Conservation (phyloP, 2,888 invertebrate species). For the Cyclophora albipunctata region DNA sequence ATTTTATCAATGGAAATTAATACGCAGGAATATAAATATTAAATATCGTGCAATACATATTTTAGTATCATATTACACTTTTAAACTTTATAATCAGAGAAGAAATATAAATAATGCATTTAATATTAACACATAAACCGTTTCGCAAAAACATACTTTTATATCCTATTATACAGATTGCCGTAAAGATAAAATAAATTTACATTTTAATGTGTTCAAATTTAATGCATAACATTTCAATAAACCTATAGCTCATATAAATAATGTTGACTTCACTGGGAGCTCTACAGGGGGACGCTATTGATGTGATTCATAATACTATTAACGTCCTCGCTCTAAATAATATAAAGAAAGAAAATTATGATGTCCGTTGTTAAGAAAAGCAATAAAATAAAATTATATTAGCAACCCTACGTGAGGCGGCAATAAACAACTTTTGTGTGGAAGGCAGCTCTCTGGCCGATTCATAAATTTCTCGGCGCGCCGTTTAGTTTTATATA, state of each 20-base stretch:
- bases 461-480: slow-evolving; percentile 70
- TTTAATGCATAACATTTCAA: slow-evolving; percentile 20
- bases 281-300: slow-evolving; percentile 52
- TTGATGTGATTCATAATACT: slow-evolving; percentile 50
- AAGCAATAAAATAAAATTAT: slow-evolving; percentile 52
- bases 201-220: slow-evolving; percentile 6
- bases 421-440: slow-evolving; percentile 69
- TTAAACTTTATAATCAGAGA: too few relatives aligned
- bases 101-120: too few relatives aligned
- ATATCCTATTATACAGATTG: too few relatives aligned
- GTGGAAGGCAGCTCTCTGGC: slow-evolving; percentile 66
- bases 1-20: too few relatives aligned
- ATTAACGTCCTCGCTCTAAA: slow-evolving; percentile 54
- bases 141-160: too few relatives aligned
- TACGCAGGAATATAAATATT: too few relatives aligned
- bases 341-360: slow-evolving; percentile 55
- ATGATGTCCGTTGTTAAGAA: slow-evolving; percentile 48
- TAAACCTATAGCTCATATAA: slow-evolving; percentile 44
- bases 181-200: too few relatives aligned
- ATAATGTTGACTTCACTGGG: slow-evolving; percentile 55
- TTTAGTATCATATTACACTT: too few relatives aligned
- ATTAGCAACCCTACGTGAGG: slow-evolving; percentile 57
- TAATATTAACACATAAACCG: too few relatives aligned
- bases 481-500: slow-evolving; percentile 68
- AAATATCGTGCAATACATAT: too few relatives aligned